phyloP scores from a whole-genome alignment of 2,113 vertebrate genomes.

The Isurus oxyrinchus region DNA sequence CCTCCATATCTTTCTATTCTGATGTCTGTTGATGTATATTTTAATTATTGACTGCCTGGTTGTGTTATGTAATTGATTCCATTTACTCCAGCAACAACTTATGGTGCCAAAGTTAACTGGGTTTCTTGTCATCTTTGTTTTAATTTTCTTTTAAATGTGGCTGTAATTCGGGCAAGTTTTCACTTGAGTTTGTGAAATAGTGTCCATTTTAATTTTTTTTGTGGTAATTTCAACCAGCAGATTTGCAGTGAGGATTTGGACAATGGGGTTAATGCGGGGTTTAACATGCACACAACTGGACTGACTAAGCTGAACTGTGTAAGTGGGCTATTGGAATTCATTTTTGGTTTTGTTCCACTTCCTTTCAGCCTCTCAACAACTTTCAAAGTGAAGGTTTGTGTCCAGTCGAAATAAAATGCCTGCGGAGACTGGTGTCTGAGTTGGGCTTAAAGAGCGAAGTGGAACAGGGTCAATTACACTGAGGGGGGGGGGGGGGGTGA shows the following conservation, averaged over 20 bases:
- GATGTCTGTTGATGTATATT: no score
- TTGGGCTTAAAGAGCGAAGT: neutral
- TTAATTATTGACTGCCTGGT: no score
- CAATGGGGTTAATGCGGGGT: neutral
- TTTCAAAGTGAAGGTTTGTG: neutral
- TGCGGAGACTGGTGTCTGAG: neutral
- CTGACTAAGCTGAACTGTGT: no score
- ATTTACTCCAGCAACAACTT: no score
- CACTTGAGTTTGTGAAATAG: neutral
- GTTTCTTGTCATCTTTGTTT: neutral
- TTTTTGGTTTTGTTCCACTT: neutral
- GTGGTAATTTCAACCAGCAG: neutral
- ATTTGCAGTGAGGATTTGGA: neutral
- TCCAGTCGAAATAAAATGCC: neutral
- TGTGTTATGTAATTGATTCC: neutral
- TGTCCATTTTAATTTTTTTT: neutral
- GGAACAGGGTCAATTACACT: neutral
- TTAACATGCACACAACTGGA: neutral
- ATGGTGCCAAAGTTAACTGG: neutral
- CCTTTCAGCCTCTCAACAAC: neutral
- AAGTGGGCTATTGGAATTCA: neutral
- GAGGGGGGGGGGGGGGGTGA: neutral
- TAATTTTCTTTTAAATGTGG: neutral
- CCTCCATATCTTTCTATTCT: neutral
- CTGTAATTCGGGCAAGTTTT: neutral